Base-by-base conservation (phyloP, 2,888 invertebrate genomes). In the Spisula subtruncata region DNA sequence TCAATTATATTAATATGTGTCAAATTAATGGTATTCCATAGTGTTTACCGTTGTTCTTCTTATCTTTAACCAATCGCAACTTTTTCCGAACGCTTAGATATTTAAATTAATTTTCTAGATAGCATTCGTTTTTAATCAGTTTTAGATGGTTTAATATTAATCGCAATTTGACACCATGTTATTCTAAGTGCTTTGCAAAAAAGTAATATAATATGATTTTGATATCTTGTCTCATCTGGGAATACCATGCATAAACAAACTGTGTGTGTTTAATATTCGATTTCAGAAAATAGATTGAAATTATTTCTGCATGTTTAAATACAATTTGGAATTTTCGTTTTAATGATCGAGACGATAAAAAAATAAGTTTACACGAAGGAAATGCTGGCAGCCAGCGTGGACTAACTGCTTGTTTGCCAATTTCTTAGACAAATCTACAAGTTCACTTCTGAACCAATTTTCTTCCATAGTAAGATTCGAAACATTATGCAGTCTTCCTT, bases 141-240 rank as follows among this genome's bases (percentile, higher is more conserved):
- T 66, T n/a, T 10, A 25, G 25, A 25, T n/a, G 60, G 6, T 12
- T n/a, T 25, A 25, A 25, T n/a, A 25, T 12, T 66, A n/a, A 8
- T 66, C 25, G 10, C 60, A 25, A 10, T 66, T 25, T 66, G 60
- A 25, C 8, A 25, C 0, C 60, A 66, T 66, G 25, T 66, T 25
- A 66, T 66, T n/a, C 12, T n/a, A 66, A 66, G 60, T 66, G 25
- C n/a, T 66, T 66, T 51, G 16, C 51, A 60, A n/a, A 66, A 66
- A 66, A 16, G 25, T 66, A 66, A 66, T 25, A n/a, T 4, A 66
- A 4, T 12, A 66, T 66, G 51, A 12, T 25, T 66, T 66, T 25
- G 20, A 6, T 60, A n/a, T 60, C 8, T 60, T 60, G 60, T n/a
- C n/a, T 60, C 60, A 16, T n/a, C n/a, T n/a, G 60, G 60, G 60